Evolutionary conservation across 2,113 vertebrate genomes (phyloP), one percentile per base, ranked within the genome.

Genomic region (Cichladusa arquata): DNA sequence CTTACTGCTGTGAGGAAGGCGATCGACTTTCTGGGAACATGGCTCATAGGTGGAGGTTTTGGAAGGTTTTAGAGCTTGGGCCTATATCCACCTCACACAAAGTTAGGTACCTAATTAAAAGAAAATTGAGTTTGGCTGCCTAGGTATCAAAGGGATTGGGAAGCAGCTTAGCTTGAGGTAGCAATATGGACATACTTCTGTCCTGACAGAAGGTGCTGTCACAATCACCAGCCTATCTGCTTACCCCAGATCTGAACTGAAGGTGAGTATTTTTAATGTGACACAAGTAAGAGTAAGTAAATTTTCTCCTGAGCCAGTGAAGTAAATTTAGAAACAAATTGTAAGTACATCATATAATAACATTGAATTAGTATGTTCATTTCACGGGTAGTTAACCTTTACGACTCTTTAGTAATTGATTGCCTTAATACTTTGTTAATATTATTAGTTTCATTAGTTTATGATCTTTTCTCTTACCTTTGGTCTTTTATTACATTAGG

Each of bases 341-440:
- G 71, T 69, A 42, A 96, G 77, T 67, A 50, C 61, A 85, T 84
- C 76, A 84, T 70, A 82, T 92, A 86, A 85, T 88, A 90, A 86
- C 54, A 95, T 31, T 96, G 87, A 94, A 95, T 96, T 96, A 95
- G 42, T 84, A 88, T 70, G 81, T 76, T 96, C 51, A 96, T 96
- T 97, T 96, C 94, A 96, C 4, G 80, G 92, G 33, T 69, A 92
- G 93, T 94, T 97, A 95, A 89, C 90, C 91, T 96, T 95, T 84
- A 94, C 20, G 23, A 74, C 90, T 86, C 70, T 92, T 87, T 66
- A 94, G 88, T 94, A 96, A 93, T 91, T 88, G 50, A 92, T 92
- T 92, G 80, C 86, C 76, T 88, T 88, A 93, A 91, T 96, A 92
- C 72, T 79, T 91, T 86, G 66, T 67, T 94, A 96, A 81, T 95